A percentile compares a stretch with the other conserved stretches of the same genome.
Evolutionary conservation across 1,140 invertebrate species (phyloP).

Genomic region (Drosophila ercepeae): DNA sequence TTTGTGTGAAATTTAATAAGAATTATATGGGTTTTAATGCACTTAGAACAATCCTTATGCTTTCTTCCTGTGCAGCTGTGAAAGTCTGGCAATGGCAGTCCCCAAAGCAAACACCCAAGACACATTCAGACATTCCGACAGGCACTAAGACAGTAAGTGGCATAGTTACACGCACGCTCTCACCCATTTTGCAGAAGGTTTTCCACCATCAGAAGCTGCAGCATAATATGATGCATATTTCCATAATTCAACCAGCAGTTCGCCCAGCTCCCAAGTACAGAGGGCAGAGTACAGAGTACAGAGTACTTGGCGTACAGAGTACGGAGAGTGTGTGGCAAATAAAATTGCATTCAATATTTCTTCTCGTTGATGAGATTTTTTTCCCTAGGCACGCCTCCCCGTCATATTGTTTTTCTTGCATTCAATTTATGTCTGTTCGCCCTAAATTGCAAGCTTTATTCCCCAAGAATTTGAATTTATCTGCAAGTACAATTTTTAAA

Average conservation of each 20-base stretch:
- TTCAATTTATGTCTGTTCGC: constrained; percentile 66
- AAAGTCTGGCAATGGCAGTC: constrained; percentile 31
- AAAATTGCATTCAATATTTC: constrained; percentile 81
- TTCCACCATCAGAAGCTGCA: constrained; percentile 11
- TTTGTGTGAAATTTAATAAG: not conserved
- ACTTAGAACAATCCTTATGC: not conserved
- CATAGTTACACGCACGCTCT: constrained; percentile 61
- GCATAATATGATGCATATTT: constrained; percentile 65
- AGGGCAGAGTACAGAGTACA: not conserved
- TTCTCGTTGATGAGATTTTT: constrained; percentile 71
- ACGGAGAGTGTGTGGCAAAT: constrained; percentile 55
- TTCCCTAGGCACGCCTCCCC: constrained; percentile 5
- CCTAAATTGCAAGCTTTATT: constrained; percentile 62
- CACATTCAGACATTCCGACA: not conserved
- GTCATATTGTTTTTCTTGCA: constrained; percentile 60
- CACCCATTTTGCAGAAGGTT: constrained; percentile 27
- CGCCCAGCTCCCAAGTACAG: constrained; percentile 33
- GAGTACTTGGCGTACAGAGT: too few species aligned
- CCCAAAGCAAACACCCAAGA: constrained; percentile 53
- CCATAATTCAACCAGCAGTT: constrained; percentile 50
- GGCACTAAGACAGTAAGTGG: constrained; percentile 67
- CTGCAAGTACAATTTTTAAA: not conserved
- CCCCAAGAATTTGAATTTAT: constrained; percentile 44
- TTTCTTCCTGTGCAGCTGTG: constrained; percentile 7
- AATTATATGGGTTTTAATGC: not conserved